Evolutionary conservation across 2,888 invertebrate genomes (phyloP).

Genomic region (Aspidiotus rigidus): DNA sequence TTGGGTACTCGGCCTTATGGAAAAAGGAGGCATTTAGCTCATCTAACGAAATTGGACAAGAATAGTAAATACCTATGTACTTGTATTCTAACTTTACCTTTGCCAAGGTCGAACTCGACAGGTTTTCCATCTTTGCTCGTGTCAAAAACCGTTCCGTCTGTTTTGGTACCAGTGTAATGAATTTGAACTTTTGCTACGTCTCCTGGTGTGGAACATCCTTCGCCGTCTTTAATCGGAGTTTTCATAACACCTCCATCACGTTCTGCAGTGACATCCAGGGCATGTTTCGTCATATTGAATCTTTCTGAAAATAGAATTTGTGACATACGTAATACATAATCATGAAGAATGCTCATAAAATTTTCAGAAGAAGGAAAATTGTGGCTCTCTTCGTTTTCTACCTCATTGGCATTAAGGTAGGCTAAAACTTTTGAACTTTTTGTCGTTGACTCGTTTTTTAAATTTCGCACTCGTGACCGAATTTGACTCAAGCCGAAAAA

Average conservation of each 20-base stretch:
- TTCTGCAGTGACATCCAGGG: constrained; percentile 53
- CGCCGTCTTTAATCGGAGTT: constrained; percentile 63
- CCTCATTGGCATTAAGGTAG: too few relatives aligned
- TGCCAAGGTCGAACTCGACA: constrained; percentile 79
- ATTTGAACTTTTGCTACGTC: constrained; percentile 64
- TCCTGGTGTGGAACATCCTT: constrained; percentile 60
- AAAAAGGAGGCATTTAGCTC: not conserved
- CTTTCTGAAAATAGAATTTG: too few relatives aligned
- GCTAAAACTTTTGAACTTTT: too few relatives aligned
- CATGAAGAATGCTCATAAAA: too few relatives aligned
- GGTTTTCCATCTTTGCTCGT: constrained; percentile 75
- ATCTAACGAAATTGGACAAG: too few relatives aligned
- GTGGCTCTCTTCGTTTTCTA: too few relatives aligned
- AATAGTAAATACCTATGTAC: too few relatives aligned
- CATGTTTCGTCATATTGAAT: not conserved
- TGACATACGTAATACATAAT: too few relatives aligned
- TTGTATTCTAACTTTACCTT: constrained; percentile 50
- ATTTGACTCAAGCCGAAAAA: too few relatives aligned
- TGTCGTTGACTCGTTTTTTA: too few relatives aligned
- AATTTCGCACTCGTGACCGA: too few relatives aligned
- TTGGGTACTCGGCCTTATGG: constrained; percentile 58
- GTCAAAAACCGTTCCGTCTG: constrained; percentile 85
- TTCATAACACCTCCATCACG: constrained; percentile 71
- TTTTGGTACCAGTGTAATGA: constrained; percentile 82
- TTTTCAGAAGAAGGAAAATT: too few relatives aligned